Evolutionary conservation across 2,113 vertebrate genomes (phyloP), one percentile per base, ranked within the genome.

Genomic region (Trogon melanurus): DNA sequence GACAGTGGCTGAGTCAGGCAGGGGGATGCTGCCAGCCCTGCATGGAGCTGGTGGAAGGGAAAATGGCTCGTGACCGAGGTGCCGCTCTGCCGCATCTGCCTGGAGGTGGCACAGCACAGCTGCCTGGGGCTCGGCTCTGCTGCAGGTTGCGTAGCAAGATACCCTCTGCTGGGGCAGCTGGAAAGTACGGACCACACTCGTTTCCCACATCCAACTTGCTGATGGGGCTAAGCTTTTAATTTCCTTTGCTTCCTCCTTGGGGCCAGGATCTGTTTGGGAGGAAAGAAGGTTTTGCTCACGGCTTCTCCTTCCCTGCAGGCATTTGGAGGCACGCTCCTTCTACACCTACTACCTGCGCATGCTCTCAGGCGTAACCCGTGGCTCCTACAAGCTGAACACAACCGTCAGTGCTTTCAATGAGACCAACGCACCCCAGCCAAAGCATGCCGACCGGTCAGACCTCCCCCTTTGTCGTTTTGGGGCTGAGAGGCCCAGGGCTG

Each of bases 311-410:
- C 74, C 96, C 30, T n/a, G 21, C 97, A 99, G 99, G 85, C 96
- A 98, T 38, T 18, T 64, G 7, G 98, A 99, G 82, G 98, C 98
- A 1, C 98, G 99, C 56, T 41, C 96, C 38, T 98, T 98, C 96
- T 99, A 99, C 93, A 98, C 98, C 5, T 96, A 95, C 53, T 98
- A 98, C 97, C 98, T 99, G 96, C 97, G 97, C 97, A 97, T 91
- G 38, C 98, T 99, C 34, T 95, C 98, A 0, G 98, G 98, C 5
- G 97, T 98, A 88, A 95, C 96, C 72, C 98, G 98, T 1, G 96
- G 97, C 91, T 97, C 97, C 38, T 97, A 97, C 91, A 93, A 88
- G 12, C 95, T 91, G 51, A 97, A 96, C 0, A 8, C 78, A 9
- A 54, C 21, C 0, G 23, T 14, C 5, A 11, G 50, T 1, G 2